phyloP scores from a whole-genome alignment of 2,797 vertebrate genomes.

The Kryptolebias ocellatus region DNA sequence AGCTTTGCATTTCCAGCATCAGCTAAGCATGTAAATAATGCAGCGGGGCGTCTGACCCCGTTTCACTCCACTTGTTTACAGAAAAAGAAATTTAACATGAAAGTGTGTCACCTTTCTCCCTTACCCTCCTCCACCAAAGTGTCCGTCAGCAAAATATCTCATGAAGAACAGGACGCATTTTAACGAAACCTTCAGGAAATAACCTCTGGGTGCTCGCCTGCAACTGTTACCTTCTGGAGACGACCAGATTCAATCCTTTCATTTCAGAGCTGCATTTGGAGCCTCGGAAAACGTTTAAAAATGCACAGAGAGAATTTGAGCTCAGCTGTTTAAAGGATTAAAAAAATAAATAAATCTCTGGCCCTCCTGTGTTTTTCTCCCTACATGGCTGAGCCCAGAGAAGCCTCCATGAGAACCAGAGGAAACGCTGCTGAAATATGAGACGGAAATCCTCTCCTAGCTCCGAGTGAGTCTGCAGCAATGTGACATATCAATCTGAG shows the following conservation, averaged over 20 bases:
- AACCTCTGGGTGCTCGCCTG: too few species aligned
- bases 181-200: too few species aligned
- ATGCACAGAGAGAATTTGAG: constrained; percentile 40
- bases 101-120: constrained; percentile 39
- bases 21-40: constrained; percentile 67
- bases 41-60: constrained; percentile 60
- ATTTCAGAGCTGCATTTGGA: constrained; percentile 19
- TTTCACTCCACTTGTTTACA: constrained; percentile 57
- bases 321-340: constrained; percentile 51
- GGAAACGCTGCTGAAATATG: constrained; percentile 60
- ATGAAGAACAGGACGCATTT: too few species aligned
- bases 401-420: constrained; percentile 39
- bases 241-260: too few species aligned
- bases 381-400: constrained; percentile 56
- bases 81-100: constrained; percentile 14
- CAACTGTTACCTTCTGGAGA: too few species aligned
- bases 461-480: constrained; percentile 54
- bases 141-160: too few species aligned
- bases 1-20: constrained; percentile 33
- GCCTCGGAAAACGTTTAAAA: constrained; percentile 45
- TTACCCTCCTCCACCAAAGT: not conserved
- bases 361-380: constrained; percentile 35
- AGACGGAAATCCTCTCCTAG: constrained; percentile 56
- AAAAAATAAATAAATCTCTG: constrained; percentile 12
- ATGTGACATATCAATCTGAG: constrained; percentile 66